These are phyloP conservation scores for Drosophila cognata DNA, from an alignment of 2,888 invertebrate species.

Conservation along the genomic window DNA sequence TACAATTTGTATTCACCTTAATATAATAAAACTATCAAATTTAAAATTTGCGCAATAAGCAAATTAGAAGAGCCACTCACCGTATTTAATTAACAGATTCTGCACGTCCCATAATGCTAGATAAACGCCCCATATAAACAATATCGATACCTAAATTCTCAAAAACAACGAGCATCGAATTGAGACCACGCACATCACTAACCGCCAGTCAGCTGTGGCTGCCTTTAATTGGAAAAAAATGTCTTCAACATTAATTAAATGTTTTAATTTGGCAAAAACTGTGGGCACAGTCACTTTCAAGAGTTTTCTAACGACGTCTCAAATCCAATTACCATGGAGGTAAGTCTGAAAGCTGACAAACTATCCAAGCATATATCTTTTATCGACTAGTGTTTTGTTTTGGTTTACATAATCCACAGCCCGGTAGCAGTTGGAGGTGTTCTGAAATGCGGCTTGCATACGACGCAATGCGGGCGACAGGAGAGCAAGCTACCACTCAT, in stretches of 20 bases:
- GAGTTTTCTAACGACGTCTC: conserved; percentile 41
- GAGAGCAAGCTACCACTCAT: conserved; percentile 85
- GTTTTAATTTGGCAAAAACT: conserved; percentile 68
- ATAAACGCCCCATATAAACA: background rate
- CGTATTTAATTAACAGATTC: background rate
- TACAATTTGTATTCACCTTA: background rate
- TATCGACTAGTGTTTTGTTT: conserved; percentile 28
- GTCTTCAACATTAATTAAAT: conserved; percentile 71
- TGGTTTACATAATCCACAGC: conserved; percentile 55
- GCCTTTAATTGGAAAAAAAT: conserved; percentile 40
- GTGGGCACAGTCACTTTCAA: conserved; percentile 51
- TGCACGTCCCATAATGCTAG: background rate
- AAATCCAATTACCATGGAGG: conserved; percentile 49
- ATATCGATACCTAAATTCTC: conserved; percentile 10
- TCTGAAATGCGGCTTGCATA: conserved; percentile 53
- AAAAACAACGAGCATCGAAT: background rate
- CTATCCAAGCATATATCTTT: background rate
- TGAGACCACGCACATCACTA: conserved; percentile 13
- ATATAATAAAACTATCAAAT: background rate
- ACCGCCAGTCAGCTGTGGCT: conserved; percentile 31
- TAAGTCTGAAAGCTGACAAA: conserved; percentile 13
- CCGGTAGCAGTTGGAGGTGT: conserved; percentile 38
- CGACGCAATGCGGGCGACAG: conserved; percentile 28
- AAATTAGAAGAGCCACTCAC: background rate
- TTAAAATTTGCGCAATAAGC: background rate